These are phyloP conservation scores for Drosophila simulans DNA, from an alignment of 1,140 invertebrate genomes.

Conservation along the genomic window DNA sequence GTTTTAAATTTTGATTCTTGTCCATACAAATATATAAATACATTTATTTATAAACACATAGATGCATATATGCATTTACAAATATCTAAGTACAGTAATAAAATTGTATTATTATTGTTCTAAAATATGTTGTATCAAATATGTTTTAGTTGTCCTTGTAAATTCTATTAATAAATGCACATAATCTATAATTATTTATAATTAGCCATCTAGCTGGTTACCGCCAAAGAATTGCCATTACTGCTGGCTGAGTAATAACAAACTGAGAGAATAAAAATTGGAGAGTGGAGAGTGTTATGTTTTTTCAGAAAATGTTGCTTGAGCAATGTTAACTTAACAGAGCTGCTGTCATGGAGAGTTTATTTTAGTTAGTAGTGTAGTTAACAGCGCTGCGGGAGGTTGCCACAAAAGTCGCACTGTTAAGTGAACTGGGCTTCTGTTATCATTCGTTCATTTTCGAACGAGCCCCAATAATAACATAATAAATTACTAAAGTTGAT, in stretches of 20 bases:
- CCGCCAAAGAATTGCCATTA: neutral
- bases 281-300: neutral
- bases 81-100: too few relatives aligned
- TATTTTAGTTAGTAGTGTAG: slow-evolving; percentile 7
- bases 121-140: neutral
- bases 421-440: slow-evolving; percentile 32
- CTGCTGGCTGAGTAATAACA: slow-evolving; percentile 49
- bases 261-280: slow-evolving; percentile 17
- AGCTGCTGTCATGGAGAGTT: slow-evolving; percentile 1
- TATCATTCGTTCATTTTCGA: slow-evolving; percentile 28
- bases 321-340: too few relatives aligned
- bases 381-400: slow-evolving; percentile 69
- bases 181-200: neutral
- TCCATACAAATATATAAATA: too few relatives aligned
- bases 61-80: too few relatives aligned
- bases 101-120: too few relatives aligned
- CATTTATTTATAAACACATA: too few relatives aligned
- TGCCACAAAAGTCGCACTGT: slow-evolving; percentile 29
- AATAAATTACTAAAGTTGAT: slow-evolving; percentile 27
- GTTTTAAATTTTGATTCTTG: too few relatives aligned
- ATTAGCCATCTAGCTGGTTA: neutral
- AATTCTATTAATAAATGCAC: neutral
- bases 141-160: neutral
- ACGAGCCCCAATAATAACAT: slow-evolving; percentile 23
- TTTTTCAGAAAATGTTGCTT: neutral